Percentiles rank a stretch among this genome's conserved stretches.
phyloP scores from a whole-genome alignment of 2,113 vertebrate genomes.

The Zootoca vivipara region DNA sequence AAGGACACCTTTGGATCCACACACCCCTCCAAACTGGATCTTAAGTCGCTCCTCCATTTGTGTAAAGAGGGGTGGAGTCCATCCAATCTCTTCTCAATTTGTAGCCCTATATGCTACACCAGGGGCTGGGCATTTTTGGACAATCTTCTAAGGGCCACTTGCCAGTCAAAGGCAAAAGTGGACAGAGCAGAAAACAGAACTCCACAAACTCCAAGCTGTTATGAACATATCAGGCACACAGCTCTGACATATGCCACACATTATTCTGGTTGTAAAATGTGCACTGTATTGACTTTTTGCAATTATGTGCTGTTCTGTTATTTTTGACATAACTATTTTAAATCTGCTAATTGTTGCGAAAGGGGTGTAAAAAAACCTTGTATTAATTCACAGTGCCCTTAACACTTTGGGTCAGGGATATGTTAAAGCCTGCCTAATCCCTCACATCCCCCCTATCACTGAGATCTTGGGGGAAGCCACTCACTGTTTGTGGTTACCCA shows the following conservation, averaged over 20 bases:
- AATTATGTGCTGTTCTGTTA: not conserved
- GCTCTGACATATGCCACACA: not conserved
- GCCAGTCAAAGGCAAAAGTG: too few species aligned
- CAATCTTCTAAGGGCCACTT: too few species aligned
- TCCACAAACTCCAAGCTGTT: not conserved
- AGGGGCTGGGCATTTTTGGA: too few species aligned
- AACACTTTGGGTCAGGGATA: too few species aligned
- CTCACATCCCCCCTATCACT: too few species aligned
- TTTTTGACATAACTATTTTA: not conserved
- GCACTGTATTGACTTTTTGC: too few species aligned
- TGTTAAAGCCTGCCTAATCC: too few species aligned
- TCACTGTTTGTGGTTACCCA: too few species aligned
- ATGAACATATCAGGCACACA: not conserved
- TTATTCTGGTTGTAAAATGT: not conserved
- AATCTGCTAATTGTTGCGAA: not conserved
- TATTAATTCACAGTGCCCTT: too few species aligned
- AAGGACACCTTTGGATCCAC: not conserved
- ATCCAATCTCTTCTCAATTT: not conserved
- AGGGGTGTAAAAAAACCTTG: too few species aligned
- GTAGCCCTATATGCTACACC: not conserved
- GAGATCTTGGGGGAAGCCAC: too few species aligned
- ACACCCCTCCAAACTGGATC: not conserved
- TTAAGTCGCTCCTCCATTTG: not conserved
- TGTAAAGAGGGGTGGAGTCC: not conserved
- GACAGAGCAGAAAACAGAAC: too few species aligned